Conservation (phyloP, 1,140 invertebrate species). For the Drosophila lacteicornis region DNA sequence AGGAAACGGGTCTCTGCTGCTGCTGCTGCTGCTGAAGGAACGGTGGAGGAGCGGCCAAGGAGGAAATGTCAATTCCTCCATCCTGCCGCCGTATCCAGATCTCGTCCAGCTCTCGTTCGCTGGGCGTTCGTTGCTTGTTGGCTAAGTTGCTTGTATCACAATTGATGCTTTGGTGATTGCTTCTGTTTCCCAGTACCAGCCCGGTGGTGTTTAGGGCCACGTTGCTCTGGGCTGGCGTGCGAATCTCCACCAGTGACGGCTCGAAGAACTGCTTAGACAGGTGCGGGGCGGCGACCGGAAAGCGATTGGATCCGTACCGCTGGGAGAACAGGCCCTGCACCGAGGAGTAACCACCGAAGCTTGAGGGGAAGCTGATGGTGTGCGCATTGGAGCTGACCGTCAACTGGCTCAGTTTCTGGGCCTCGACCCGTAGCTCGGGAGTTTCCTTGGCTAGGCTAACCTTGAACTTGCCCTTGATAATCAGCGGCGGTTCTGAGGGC, state of each 20-base stretch:
- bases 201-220: slow-evolving; percentile 86
- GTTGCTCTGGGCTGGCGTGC: slow-evolving; percentile 89
- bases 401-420: slow-evolving; percentile 78
- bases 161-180: slow-evolving; percentile 68
- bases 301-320: slow-evolving; percentile 76
- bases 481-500: slow-evolving; percentile 54
- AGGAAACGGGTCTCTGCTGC: slow-evolving; percentile 37
- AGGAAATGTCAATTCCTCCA: background rate
- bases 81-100: slow-evolving; percentile 74
- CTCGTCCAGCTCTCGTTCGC: slow-evolving; percentile 73
- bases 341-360: slow-evolving; percentile 86
- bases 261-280: slow-evolving; percentile 92
- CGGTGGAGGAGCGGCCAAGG: background rate
- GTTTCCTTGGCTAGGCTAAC: slow-evolving; percentile 85
- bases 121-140: slow-evolving; percentile 66
- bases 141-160: slow-evolving; percentile 71
- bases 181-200: slow-evolving; percentile 21
- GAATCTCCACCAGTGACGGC: slow-evolving; percentile 92
- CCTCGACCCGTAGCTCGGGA: slow-evolving; percentile 86
- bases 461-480: slow-evolving; percentile 80
- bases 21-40: background rate
- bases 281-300: slow-evolving; percentile 86
- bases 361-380: slow-evolving; percentile 88
- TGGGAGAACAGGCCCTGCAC: slow-evolving; percentile 85
- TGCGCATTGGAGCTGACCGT: slow-evolving; percentile 86